phyloP scores from a whole-genome alignment of 2,113 vertebrate genomes.

The Phyllostomus discolor region DNA sequence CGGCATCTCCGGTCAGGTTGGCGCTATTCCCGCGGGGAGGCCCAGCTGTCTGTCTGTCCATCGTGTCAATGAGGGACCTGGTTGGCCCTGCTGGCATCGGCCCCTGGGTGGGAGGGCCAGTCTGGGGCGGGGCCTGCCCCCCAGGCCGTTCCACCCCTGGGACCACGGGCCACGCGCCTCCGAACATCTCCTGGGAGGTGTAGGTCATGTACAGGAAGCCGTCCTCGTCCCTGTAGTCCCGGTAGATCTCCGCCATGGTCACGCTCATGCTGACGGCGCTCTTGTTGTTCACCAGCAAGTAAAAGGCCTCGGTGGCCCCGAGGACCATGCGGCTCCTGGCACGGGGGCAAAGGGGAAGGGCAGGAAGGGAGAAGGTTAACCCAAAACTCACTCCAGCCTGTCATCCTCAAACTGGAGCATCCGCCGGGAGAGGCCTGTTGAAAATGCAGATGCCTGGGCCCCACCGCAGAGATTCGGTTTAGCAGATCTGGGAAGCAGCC shows the following conservation, averaged over 20 bases:
- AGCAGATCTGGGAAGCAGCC: background rate
- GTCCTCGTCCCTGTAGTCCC: conserved; percentile 91
- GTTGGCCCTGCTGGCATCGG: background rate
- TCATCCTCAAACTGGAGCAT: background rate
- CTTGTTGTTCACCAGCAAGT: conserved; percentile 88
- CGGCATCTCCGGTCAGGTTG: accelerated
- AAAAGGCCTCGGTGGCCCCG: conserved; percentile 90
- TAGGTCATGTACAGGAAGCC: conserved; percentile 96
- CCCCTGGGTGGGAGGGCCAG: background rate
- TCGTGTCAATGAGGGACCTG: background rate
- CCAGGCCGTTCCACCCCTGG: background rate
- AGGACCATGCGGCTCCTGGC: conserved; percentile 90
- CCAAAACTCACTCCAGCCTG: background rate
- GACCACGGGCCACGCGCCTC: conserved; percentile 53
- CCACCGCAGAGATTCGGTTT: background rate
- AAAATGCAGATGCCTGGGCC: background rate
- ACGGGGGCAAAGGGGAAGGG: background rate
- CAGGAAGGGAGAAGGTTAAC: background rate
- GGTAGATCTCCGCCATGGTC: conserved; percentile 93
- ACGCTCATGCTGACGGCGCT: conserved; percentile 89
- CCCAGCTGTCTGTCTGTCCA: no score
- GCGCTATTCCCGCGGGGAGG: background rate
- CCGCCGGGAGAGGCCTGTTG: background rate
- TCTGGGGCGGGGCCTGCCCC: background rate
- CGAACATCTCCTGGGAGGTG: conserved; percentile 95